Evolutionary conservation across 2,797 vertebrate genomes (phyloP).

Genomic region (Pseudochirops corinnae): DNA sequence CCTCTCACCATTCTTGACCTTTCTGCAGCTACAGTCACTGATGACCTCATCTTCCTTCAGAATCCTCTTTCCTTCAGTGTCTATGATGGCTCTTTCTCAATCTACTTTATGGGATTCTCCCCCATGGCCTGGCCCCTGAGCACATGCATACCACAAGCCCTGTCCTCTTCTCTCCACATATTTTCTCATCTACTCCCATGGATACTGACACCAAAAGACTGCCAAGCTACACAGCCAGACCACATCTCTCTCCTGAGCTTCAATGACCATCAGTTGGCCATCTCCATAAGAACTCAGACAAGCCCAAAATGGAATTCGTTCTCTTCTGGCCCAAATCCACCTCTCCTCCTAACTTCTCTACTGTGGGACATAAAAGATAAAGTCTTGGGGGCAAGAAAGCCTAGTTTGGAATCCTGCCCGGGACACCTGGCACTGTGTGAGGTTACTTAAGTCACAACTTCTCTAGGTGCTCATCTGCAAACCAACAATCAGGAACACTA

Average conservation of each 20-base stretch:
- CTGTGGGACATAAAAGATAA: not conserved
- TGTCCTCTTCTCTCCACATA: not conserved
- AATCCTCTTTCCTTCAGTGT: not conserved
- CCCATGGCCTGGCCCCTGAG: not conserved
- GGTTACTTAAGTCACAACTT: not conserved
- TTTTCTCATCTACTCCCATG: not conserved
- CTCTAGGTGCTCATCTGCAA: not conserved
- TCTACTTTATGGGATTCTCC: not conserved
- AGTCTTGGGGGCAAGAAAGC: not conserved
- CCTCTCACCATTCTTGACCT: not conserved
- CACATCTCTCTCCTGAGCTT: not conserved
- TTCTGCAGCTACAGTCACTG: not conserved
- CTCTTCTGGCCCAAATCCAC: not conserved
- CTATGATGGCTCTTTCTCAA: not conserved
- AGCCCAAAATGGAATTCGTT: not conserved
- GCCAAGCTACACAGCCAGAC: not conserved
- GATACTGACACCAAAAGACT: not conserved
- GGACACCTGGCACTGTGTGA: not conserved
- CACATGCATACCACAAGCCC: not conserved
- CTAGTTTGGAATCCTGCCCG: conserved; percentile 27
- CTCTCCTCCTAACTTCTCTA: conserved; percentile 4
- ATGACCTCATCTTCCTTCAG: not conserved
- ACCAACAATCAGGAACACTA: not conserved
- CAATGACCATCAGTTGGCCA: not conserved
- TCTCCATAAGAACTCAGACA: not conserved